Evolutionary conservation across 1,140 invertebrate species (phyloP).

Genomic region (Drosophila nannoptera): DNA sequence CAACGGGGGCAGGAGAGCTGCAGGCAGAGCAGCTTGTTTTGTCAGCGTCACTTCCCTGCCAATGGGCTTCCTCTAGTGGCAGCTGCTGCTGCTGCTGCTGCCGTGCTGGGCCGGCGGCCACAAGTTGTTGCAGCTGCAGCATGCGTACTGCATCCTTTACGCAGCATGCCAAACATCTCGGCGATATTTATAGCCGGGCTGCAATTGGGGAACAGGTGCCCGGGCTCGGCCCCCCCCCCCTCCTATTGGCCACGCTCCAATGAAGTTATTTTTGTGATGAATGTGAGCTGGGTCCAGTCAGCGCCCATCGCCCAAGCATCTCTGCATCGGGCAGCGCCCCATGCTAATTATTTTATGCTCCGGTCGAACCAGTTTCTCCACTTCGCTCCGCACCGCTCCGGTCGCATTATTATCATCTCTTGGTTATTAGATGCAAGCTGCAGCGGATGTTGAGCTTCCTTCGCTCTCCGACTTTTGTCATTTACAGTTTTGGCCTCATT

Average conservation of each 20-base stretch:
- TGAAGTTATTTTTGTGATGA: conserved; percentile 63
- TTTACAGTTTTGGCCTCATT: conserved; percentile 59
- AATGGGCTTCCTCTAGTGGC: conserved; percentile 65
- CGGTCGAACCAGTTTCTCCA: conserved; percentile 48
- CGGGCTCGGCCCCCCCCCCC: conserved; percentile 11
- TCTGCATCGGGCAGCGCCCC: conserved; percentile 5
- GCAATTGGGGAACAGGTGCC: conserved; percentile 70
- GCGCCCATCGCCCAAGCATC: neutral
- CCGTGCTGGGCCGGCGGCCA: conserved; percentile 34
- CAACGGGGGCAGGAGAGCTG: neutral
- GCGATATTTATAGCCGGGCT: conserved; percentile 67
- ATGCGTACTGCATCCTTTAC: conserved; percentile 69
- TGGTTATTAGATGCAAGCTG: conserved; percentile 75
- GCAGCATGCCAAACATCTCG: conserved; percentile 72
- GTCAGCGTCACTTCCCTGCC: conserved; percentile 72
- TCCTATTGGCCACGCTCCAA: conserved; percentile 7
- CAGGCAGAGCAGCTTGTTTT: conserved; percentile 57
- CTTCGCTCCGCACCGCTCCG: neutral
- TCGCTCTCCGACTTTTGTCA: conserved; percentile 62
- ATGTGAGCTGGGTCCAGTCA: conserved; percentile 39
- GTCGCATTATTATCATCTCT: conserved; percentile 63
- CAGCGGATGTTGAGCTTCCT: conserved; percentile 73
- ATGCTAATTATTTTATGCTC: conserved; percentile 40
- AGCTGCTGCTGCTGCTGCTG: conserved; percentile 43
- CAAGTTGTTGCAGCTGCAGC: conserved; percentile 60